Percentiles rank a stretch among this genome's conserved stretches.
Evolutionary conservation across 2,888 invertebrate genomes (phyloP).

Genomic region (Noctua pronuba): DNA sequence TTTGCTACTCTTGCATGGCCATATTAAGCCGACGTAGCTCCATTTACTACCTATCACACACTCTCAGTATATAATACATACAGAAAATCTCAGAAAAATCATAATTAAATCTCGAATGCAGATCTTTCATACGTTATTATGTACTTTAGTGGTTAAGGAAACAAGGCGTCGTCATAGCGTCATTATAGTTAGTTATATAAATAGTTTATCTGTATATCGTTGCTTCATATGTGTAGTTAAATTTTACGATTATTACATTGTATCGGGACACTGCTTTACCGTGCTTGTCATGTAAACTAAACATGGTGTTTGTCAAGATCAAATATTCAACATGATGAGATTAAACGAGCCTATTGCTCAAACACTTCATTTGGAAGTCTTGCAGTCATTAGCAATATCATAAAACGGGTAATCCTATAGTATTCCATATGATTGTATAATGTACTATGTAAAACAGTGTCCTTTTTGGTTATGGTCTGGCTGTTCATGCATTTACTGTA

Average conservation of each 20-base stretch:
- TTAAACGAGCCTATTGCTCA: slow-evolving; percentile 17
- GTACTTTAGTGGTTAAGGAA: slow-evolving; percentile 57
- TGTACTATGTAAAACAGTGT: slow-evolving; percentile 73
- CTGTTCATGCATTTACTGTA: slow-evolving; percentile 85
- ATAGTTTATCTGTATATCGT: slow-evolving; percentile 74
- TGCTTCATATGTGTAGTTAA: slow-evolving; percentile 82
- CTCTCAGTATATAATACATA: slow-evolving; percentile 54
- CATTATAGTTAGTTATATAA: slow-evolving; percentile 65
- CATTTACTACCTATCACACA: slow-evolving; percentile 50
- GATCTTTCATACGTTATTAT: slow-evolving; percentile 60
- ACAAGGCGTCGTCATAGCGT: slow-evolving; percentile 64
- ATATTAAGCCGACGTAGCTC: slow-evolving; percentile 22
- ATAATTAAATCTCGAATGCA: slow-evolving; percentile 46
- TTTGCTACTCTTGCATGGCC: slow-evolving; percentile 48
- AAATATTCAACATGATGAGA: slow-evolving; percentile 4
- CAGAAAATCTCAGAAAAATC: slow-evolving; percentile 42
- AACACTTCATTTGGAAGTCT: slow-evolving; percentile 8
- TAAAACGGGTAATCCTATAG: slow-evolving; percentile 17
- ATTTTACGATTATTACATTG: slow-evolving; percentile 70
- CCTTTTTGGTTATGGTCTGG: slow-evolving; percentile 79
- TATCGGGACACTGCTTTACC: slow-evolving; percentile 76
- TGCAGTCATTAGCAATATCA: slow-evolving; percentile 11
- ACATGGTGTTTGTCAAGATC: slow-evolving; percentile 17
- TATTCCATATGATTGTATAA: slow-evolving; percentile 23
- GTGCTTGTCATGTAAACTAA: slow-evolving; percentile 16